Evolutionary conservation across 2,797 vertebrate species (phyloP).

Genomic region (Macroramphosus scolopax): DNA sequence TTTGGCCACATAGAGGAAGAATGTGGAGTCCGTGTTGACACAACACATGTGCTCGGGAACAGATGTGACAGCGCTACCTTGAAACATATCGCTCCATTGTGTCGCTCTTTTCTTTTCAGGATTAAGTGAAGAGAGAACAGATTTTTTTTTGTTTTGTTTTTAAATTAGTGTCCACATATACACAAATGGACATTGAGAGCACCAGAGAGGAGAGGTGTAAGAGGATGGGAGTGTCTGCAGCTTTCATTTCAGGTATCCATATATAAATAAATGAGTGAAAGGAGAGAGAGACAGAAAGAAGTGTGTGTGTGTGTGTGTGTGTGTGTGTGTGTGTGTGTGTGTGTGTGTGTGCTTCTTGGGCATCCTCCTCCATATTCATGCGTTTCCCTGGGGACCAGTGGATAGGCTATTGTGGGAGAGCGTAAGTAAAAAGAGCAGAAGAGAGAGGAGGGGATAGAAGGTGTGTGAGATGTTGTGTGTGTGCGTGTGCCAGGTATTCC

Average conservation of each 20-base stretch:
- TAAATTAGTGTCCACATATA: constrained; percentile 44
- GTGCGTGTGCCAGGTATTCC: background rate
- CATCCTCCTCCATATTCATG: constrained; percentile 77
- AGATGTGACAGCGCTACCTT: constrained; percentile 13
- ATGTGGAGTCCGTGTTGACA: constrained; percentile 53
- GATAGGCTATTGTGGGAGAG: constrained; percentile 75
- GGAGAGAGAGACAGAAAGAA: constrained; percentile 37
- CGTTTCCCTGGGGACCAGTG: constrained; percentile 69
- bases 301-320: no score
- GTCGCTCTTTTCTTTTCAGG: no score
- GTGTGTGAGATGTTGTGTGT: constrained; percentile 7
- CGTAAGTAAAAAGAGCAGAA: constrained; percentile 43
- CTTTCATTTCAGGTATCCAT: constrained; percentile 71
- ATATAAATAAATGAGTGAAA: constrained; percentile 73
- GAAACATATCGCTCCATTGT: no score
- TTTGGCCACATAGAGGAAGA: constrained; percentile 39
- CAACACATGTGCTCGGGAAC: constrained; percentile 38
- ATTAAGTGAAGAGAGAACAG: no score
- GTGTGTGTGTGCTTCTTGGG: constrained; percentile 69
- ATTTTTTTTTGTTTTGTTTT: no score
- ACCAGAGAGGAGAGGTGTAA: constrained; percentile 29
- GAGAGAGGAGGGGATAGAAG: constrained; percentile 8
- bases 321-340: constrained; percentile 27
- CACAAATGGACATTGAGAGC: constrained; percentile 36
- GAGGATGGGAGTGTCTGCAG: constrained; percentile 64